phyloP scores from a whole-genome alignment of 2,797 vertebrate species.

The Propithecus deckenii region DNA sequence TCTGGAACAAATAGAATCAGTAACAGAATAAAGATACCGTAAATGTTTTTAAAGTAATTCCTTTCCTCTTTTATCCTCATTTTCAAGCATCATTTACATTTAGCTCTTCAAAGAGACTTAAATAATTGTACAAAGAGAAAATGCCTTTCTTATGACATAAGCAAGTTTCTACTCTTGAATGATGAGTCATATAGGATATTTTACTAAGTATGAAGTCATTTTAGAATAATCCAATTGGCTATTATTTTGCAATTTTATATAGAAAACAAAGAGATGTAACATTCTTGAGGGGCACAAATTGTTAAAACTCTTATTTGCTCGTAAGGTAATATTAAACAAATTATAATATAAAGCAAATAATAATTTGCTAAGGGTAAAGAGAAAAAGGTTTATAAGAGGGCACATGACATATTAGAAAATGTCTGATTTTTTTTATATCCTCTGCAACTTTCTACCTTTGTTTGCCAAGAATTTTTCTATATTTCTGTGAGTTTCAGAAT shows the following conservation, averaged over 20 bases:
- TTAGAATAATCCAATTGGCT: neutral
- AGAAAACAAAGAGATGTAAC: neutral
- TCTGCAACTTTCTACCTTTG: neutral
- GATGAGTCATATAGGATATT: neutral
- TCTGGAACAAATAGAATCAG: neutral
- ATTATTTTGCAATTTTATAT: neutral
- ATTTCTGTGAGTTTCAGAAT: neutral
- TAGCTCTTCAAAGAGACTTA: slow-evolving; percentile 16
- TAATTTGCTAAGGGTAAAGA: neutral
- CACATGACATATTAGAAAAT: neutral
- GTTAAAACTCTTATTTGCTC: neutral
- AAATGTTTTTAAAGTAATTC: neutral
- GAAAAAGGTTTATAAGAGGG: neutral
- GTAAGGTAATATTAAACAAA: neutral
- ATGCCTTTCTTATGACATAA: neutral
- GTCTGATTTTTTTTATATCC: neutral
- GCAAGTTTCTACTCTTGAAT: neutral
- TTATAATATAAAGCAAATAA: neutral
- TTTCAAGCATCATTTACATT: neutral
- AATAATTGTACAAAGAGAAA: neutral
- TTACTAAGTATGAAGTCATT: neutral
- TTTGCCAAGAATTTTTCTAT: neutral
- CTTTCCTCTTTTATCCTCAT: neutral
- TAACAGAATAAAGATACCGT: neutral
- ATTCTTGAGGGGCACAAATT: neutral